Percentiles rank a stretch among this genome's conserved stretches.
phyloP scores from a whole-genome alignment of 2,113 vertebrate species.

The Carassius auratus region DNA sequence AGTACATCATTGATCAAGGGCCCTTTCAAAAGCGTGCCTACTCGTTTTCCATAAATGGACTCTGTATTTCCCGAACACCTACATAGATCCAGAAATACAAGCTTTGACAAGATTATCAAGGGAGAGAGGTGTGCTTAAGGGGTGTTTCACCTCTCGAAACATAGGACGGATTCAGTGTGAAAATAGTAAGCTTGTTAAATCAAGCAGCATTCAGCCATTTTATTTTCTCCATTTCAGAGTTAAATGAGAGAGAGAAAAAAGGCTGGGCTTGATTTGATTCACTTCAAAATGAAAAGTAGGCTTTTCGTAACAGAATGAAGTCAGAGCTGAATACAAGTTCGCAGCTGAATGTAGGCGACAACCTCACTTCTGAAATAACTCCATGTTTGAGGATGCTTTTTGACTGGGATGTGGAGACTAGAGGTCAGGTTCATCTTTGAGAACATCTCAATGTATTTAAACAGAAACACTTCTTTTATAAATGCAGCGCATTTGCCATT shows the following conservation, averaged over 20 bases:
- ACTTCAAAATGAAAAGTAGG: neutral
- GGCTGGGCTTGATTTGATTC: neutral
- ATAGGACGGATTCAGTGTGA: constrained; percentile 16
- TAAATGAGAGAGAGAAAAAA: neutral
- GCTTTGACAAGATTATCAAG: constrained; percentile 55
- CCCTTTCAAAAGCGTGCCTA: constrained; percentile 41
- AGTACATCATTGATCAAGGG: constrained; percentile 46
- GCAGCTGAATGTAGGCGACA: neutral
- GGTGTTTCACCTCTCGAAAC: constrained; percentile 27
- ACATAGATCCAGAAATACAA: constrained; percentile 68
- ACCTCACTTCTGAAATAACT: neutral
- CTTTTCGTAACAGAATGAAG: constrained; percentile 1
- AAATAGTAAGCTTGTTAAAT: constrained; percentile 23
- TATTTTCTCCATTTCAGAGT: constrained; percentile 3
- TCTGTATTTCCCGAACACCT: constrained; percentile 61
- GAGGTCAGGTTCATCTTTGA: constrained; percentile 2
- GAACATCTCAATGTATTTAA: neutral
- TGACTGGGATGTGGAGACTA: neutral
- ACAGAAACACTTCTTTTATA: neutral
- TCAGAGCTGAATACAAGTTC: constrained; percentile 1
- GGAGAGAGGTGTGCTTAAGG: constrained; percentile 41
- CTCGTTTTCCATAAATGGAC: constrained; percentile 41
- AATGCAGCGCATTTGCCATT: neutral
- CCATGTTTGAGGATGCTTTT: neutral
- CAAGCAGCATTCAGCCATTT: neutral